Evolutionary conservation across 2,113 vertebrate species (phyloP), one percentile per base, ranked within the genome.

Genomic region (Eurystomus gularis): DNA sequence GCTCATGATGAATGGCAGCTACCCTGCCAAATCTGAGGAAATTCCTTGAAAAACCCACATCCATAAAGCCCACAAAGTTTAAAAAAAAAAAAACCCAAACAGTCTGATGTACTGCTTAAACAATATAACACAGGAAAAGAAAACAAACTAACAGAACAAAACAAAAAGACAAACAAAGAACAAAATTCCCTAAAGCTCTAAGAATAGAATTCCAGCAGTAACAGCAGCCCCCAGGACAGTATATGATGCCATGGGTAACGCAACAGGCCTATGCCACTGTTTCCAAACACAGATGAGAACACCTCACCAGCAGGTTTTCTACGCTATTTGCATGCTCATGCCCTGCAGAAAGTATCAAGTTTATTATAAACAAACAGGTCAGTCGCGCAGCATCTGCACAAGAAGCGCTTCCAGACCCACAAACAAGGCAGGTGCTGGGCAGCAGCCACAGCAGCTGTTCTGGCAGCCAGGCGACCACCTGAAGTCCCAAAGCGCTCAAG

Each of bases 261-360:
- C 66, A 76, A 13, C 24, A 13, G 55, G 31, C 35, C 21, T 17
- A 0, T 0, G 3, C 15, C 11, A 7, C 42, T 16, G 25, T 7
- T 29, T 17, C 39, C 39, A 75, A 13, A 20, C 70, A 39, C 48
- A 19, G 51, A 31, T 35, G 31, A 12, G 16, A 37, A 51, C 60
- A 33, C 51, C 24, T n/a, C 17, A 31, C n/a, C 24, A 33, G 33
- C 1, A 2, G 46, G 18, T 71, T n/a, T n/a, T 46, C 46, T 16
- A 3, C 4, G 2, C 13, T 4, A 1, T 17, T 49, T 20, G 19
- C 6, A 35, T 14, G 23, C 15, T 29, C 2, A 0, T 5, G 31
- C 13, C 17, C 52, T 31, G 31, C 46, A 7, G 4, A 77, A 51
- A 15, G 42, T 13, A 81, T 11, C 7, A 7, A 11, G 33, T 40